Conservation (phyloP, 2,113 vertebrate genomes). For the Cranoglanis bouderius region DNA sequence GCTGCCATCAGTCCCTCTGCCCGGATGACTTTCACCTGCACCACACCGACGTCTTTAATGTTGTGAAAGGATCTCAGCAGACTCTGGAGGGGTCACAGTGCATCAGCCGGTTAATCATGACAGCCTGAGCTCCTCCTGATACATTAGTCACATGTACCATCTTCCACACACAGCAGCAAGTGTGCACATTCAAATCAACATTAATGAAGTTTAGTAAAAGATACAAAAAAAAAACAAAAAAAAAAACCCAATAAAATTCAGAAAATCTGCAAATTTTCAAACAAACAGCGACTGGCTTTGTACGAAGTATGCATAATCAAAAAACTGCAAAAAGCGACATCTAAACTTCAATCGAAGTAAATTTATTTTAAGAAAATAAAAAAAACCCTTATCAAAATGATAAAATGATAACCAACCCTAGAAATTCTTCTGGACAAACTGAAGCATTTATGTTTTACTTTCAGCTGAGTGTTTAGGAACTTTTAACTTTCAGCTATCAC, state of each 20-base stretch:
- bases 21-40: constrained; percentile 97
- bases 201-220: neutral
- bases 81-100: constrained; percentile 82
- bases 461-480: neutral
- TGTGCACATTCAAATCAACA: neutral
- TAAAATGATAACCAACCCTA: neutral
- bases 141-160: neutral
- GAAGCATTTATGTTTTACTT: neutral
- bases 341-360: neutral
- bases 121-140: neutral
- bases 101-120: constrained; percentile 43
- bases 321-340: neutral
- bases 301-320: neutral
- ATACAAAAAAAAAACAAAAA: neutral
- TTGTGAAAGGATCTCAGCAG: constrained; percentile 85
- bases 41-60: constrained; percentile 93
- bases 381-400: neutral
- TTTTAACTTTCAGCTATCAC: neutral
- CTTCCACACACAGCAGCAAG: neutral
- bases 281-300: neutral
- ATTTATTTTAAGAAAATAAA: neutral
- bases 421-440: neutral
- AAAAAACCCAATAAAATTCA: neutral
- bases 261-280: neutral
- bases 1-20: constrained; percentile 97